Percentiles rank a stretch among this genome's conserved stretches.
Conservation (phyloP, 2,113 vertebrate genomes). For the Galbula dea region DNA sequence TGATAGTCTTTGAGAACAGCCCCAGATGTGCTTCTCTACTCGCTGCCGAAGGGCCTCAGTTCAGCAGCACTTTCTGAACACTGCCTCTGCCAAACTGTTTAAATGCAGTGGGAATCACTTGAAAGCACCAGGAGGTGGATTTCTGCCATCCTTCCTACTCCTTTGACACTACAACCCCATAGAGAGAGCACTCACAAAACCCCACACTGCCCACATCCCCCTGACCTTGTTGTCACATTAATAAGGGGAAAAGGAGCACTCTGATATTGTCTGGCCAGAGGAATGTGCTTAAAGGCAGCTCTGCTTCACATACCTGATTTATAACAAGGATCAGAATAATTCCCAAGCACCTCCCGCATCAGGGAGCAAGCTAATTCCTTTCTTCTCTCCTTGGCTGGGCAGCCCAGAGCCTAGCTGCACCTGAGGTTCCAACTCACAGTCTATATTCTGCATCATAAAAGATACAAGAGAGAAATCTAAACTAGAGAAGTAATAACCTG, state of each 20-base stretch:
- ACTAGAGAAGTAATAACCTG: constrained; percentile 66
- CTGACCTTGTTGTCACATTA: background rate
- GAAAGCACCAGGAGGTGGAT: background rate
- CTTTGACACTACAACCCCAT: background rate
- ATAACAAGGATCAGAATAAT: constrained; percentile 22
- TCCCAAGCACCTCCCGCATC: constrained; percentile 16
- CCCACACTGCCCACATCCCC: background rate
- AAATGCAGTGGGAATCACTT: background rate
- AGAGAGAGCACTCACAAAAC: background rate
- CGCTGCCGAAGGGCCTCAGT: background rate
- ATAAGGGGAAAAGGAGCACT: background rate
- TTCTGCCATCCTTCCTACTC: background rate
- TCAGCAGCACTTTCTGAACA: background rate
- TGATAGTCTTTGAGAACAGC: background rate
- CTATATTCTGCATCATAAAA: constrained; percentile 61
- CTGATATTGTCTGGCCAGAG: background rate
- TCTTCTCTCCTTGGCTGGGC: background rate
- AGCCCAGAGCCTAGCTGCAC: constrained; percentile 24
- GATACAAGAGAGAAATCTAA: constrained; percentile 66
- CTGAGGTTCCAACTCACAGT: constrained; percentile 43
- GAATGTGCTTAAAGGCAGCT: background rate
- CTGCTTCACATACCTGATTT: background rate
- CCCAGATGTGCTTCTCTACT: background rate
- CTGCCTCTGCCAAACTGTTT: background rate
- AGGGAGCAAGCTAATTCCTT: constrained; percentile 50